Conservation (phyloP, 2,888 invertebrate species). For the Geophilus truncorum region DNA sequence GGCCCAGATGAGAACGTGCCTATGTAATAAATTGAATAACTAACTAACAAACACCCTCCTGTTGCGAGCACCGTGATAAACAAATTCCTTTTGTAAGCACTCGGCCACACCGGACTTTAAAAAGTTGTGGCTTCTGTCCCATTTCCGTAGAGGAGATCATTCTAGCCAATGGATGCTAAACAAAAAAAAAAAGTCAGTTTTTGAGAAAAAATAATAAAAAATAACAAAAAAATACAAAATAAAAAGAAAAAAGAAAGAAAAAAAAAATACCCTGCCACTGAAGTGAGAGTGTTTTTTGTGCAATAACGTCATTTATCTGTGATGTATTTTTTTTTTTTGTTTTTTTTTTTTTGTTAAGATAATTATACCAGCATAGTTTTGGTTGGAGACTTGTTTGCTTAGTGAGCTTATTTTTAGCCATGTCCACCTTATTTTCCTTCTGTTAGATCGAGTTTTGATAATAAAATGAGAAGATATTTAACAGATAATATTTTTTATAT, state of each 20-base stretch:
- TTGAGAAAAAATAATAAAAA: background rate
- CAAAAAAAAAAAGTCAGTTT: too few relatives aligned
- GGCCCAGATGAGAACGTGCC: background rate
- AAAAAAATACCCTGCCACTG: background rate
- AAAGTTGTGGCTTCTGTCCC: background rate
- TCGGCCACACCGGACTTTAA: background rate
- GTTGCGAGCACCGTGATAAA: background rate
- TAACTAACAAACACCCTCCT: background rate
- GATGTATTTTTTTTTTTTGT: background rate
- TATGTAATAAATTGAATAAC: background rate
- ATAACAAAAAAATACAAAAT: background rate
- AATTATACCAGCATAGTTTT: background rate
- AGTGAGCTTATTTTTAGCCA: background rate
- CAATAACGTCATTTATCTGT: constrained; percentile 10
- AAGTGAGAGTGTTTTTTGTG: background rate
- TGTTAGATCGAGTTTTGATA: background rate
- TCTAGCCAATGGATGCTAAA: background rate
- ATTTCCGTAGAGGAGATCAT: background rate
- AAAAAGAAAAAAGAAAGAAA: too few relatives aligned
- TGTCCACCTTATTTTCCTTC: background rate
- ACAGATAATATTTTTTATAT: background rate
- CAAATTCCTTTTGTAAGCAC: background rate
- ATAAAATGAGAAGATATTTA: constrained; percentile 4
- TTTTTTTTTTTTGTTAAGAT: too few relatives aligned
- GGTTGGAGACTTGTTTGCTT: background rate